Base-by-base conservation (phyloP, 2,888 invertebrate genomes). In the Lumbricus terrestris region DNA sequence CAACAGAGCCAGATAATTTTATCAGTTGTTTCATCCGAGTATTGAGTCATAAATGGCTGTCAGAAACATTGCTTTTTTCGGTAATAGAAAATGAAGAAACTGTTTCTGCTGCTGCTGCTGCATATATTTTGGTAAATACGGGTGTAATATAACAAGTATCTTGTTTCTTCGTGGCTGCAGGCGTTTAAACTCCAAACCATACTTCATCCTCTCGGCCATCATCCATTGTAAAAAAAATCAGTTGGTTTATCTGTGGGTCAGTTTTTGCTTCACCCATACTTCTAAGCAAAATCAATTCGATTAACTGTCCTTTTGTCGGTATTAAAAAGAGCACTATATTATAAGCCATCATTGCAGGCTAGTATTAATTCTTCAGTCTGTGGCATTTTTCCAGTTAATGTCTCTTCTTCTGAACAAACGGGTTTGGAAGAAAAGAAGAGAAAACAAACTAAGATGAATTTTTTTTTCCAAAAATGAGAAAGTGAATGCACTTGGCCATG, bases 21-120 rank as follows among this genome's bases (percentile, higher is more conserved):
- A 69, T 69, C 69, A 69, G 69, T 69, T 69, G 69, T 69, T n/a
- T 69, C 69, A 69, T 69, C 69, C 29, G 69, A 69, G 69, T 69
- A 69, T 69, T 69, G 69, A 69, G 69, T 69, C 69, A 69, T 69
- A 69, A 69, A 69, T 69, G 69, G 69, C 69, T 69, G 69, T 69
- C 69, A 69, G 69, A 69, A 69, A 69, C 69, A n/a, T 69, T 29
- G 69, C n/a, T 69, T n/a, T n/a, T 69, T n/a, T 69, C 69, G 13
- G 69, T 69, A 69, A 69, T 69, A 29, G 69, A 69, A 69, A 69
- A 69, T n/a, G 69, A n/a, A 29, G 69, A 69, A 69, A 69, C 69
- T 8, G 69, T 69, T 3, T 29, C n/a, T 16, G 8, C n/a, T n/a
- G 29, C 11, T 69, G n/a, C n/a, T 69, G 29, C 29, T 69, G 69